Base-by-base conservation (phyloP, 2,113 vertebrate species). In the Mastomys natalensis region DNA sequence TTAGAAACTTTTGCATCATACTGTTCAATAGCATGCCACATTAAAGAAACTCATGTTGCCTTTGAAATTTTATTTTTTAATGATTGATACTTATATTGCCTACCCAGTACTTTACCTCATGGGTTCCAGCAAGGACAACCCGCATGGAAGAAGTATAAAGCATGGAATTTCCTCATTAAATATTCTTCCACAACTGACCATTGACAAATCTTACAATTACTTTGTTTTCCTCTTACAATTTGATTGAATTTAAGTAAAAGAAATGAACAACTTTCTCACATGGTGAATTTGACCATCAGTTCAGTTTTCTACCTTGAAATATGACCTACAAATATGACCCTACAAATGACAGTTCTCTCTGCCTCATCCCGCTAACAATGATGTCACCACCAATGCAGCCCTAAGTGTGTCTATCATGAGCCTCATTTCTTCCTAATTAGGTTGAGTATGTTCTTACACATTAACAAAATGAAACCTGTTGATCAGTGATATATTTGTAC, bases 401-500 rank as follows among this genome's bases (percentile, higher is more conserved):
- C 93, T 66, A 64, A 58, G 40, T 51, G n/a, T 89, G 64, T 81
- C 40, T 43, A n/a, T 37, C 45, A 84, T 21, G 7, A 74, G 45
- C n/a, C 58, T 81, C 64, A 93, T 53, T 12, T 53, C 74, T 45
- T 4, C 4, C 34, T 73, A 53, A 13, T 48, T 37, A 29, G 31
- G 17, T 82, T 64, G 17, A 86, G 89, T 89, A 51, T 24, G 31
- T 51, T 93, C 17, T 93, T 31, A 45, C n/a, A 13, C 64, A 43
- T 73, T 93, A 89, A 89, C 16, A 91, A 53, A 91, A 82, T 16
- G 6, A 89, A 95, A 60, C 40, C 2, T 19, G 12, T 72, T 94
- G 40, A 68, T 73, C 66, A 70, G 21, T 60, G 26, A 66, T 91
- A 53, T 76, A 22, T 81, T 90, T 93, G 12, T 53, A 91, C 55